A percentile compares a stretch with the other conserved stretches of the same genome.
Evolutionary conservation across 92 coral and sea anemone genomes (phyloP).

Genomic region (Bergia sp.): DNA sequence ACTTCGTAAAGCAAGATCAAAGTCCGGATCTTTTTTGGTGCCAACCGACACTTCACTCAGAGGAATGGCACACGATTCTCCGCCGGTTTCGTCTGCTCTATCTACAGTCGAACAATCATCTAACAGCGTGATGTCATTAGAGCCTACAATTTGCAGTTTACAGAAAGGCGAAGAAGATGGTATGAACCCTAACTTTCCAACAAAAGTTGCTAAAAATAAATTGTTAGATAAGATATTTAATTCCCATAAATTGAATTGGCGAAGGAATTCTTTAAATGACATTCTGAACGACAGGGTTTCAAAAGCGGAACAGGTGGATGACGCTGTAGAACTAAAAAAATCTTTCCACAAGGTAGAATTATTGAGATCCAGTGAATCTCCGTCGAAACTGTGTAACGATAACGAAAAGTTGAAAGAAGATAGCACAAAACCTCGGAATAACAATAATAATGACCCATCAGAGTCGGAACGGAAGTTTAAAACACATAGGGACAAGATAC

Average conservation of each 20-base stretch:
- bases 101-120: background rate
- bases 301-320: background rate
- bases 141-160: background rate
- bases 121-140: background rate
- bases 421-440: background rate
- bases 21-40: background rate
- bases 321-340: background rate
- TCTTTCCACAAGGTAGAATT: background rate
- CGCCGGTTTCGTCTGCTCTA: background rate
- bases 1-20: background rate
- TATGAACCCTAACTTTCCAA: background rate
- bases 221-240: constrained; percentile 5
- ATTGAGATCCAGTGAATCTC: background rate
- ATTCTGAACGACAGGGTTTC: background rate
- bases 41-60: background rate
- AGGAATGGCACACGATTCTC: background rate
- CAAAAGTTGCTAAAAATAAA: background rate
- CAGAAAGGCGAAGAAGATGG: background rate
- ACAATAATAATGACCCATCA: background rate
- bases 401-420: background rate
- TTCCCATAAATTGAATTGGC: background rate
- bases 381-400: background rate
- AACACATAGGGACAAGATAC: background rate
- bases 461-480: background rate
- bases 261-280: background rate